phyloP scores from a whole-genome alignment of 2,113 vertebrate genomes.

The Cynopterus brachyotis region DNA sequence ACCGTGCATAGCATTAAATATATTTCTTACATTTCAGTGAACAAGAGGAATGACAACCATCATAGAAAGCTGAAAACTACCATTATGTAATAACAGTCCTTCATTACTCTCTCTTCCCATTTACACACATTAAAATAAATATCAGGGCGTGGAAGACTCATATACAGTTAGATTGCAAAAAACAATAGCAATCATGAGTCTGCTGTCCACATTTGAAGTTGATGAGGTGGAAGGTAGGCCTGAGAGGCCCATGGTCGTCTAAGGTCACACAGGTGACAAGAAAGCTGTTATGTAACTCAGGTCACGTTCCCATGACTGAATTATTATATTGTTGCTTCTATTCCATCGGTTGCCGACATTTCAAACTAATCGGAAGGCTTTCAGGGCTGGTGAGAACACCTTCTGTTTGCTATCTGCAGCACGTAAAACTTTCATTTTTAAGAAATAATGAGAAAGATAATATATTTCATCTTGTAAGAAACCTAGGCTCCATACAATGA shows the following conservation, averaged over 20 bases:
- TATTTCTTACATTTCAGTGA: not conserved
- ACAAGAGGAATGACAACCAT: not conserved
- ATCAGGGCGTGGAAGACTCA: not conserved
- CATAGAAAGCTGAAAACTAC: not conserved
- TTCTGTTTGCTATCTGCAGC: not conserved
- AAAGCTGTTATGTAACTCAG: not conserved
- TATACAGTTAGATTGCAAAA: not conserved
- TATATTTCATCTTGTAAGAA: not conserved
- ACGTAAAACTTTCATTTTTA: not conserved
- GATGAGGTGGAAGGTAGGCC: not conserved
- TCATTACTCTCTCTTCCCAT: not conserved
- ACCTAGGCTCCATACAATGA: not conserved
- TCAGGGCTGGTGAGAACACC: fast-evolving
- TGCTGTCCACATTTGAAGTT: not conserved
- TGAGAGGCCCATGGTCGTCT: too few species aligned
- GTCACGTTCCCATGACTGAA: fast-evolving
- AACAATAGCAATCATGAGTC: not conserved
- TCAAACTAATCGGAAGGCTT: not conserved
- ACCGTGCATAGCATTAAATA: not conserved
- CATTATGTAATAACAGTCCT: not conserved
- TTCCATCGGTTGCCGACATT: not conserved
- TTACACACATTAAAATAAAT: not conserved
- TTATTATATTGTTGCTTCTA: not conserved
- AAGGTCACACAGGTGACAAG: not conserved
- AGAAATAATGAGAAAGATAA: not conserved